These are phyloP conservation scores for Lysandra bellargus DNA, from an alignment of 2,888 invertebrate species.

Conservation along the genomic window DNA sequence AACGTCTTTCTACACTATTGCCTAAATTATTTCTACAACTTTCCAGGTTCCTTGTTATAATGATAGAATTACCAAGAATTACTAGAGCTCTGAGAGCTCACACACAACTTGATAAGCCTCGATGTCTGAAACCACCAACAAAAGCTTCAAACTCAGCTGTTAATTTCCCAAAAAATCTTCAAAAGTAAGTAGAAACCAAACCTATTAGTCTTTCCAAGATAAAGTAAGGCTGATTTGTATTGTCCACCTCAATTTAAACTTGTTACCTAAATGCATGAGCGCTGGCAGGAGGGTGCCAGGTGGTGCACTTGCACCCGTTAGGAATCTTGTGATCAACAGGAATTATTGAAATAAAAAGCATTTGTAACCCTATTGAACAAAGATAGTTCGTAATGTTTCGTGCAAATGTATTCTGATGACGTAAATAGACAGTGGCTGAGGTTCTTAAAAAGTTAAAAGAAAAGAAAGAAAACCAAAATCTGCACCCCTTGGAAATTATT, in stretches of 20 bases:
- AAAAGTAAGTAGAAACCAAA: conserved; percentile 39
- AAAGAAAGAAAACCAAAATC: too few species aligned
- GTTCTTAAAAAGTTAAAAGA: too few species aligned
- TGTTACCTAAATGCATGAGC: too few species aligned
- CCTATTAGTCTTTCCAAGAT: neutral
- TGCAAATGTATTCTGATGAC: too few species aligned
- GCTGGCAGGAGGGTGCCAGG: too few species aligned
- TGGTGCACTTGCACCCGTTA: too few species aligned
- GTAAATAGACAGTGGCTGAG: too few species aligned
- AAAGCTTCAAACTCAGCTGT: conserved; percentile 43
- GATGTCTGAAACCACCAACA: conserved; percentile 58
- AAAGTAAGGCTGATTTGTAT: neutral
- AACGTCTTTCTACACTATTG: neutral
- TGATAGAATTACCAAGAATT: conserved; percentile 81
- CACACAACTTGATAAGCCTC: conserved; percentile 76
- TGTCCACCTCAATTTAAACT: neutral
- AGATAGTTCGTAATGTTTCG: too few species aligned
- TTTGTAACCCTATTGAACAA: too few species aligned
- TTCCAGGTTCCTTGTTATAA: conserved; percentile 36
- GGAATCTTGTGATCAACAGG: too few species aligned
- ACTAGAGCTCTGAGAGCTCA: conserved; percentile 84
- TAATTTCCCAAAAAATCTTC: conserved; percentile 41
- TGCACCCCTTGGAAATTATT: too few species aligned
- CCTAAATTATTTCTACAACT: neutral
- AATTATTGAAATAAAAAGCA: too few species aligned